A percentile compares a stretch with the other conserved stretches of the same genome.
Conservation (phyloP, 2,888 invertebrate genomes). For the Argyresthia goedartella region DNA sequence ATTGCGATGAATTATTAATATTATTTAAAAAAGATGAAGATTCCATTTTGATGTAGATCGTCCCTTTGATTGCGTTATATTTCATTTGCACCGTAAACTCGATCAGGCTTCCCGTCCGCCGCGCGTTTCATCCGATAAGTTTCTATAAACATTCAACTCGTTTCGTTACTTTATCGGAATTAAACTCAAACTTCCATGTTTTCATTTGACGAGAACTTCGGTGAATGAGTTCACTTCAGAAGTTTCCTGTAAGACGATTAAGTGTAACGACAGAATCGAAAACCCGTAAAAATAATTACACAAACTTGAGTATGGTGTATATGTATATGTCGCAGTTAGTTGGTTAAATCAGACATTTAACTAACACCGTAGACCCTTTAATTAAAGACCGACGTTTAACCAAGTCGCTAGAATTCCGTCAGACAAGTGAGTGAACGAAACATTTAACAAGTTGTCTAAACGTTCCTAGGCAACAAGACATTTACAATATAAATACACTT, state of each 20-base stretch:
- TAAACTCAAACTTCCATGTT: not conserved
- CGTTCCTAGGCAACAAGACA: too few relatives aligned
- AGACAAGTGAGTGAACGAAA: too few relatives aligned
- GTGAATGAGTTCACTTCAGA: not conserved
- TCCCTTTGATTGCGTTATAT: not conserved
- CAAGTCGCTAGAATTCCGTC: too few relatives aligned
- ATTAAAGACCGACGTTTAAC: too few relatives aligned
- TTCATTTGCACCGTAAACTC: not conserved
- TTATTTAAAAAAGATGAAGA: not conserved
- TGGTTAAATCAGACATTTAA: too few relatives aligned
- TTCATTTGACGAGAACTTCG: not conserved
- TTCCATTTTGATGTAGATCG: not conserved
- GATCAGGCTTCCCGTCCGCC: too few relatives aligned
- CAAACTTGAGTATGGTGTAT: too few relatives aligned
- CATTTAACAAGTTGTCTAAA: too few relatives aligned
- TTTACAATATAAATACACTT: too few relatives aligned
- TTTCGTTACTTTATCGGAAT: not conserved
- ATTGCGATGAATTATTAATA: not conserved
- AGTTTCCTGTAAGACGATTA: not conserved
- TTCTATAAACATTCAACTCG: not conserved
- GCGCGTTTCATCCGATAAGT: not conserved
- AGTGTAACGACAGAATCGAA: not conserved
- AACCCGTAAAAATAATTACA: not conserved
- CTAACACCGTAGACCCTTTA: too few relatives aligned
- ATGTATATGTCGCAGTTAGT: too few relatives aligned